These are phyloP conservation scores for Acronicta alni DNA, from an alignment of 2,888 invertebrate species.

Conservation along the genomic window DNA sequence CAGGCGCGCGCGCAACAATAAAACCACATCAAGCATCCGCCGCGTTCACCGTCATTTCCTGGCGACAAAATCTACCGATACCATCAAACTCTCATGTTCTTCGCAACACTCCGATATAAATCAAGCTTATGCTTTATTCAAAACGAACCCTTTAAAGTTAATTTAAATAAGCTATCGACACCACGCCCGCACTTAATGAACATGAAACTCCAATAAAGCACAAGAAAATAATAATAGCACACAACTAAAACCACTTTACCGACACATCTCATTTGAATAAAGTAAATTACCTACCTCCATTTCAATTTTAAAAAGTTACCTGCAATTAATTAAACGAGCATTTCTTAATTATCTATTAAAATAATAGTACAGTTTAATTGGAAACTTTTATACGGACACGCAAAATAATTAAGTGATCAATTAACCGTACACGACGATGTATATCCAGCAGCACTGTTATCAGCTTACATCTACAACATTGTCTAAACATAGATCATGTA, in stretches of 20 bases:
- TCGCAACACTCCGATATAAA: constrained; percentile 77
- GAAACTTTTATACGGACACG: constrained; percentile 82
- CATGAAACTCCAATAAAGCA: constrained; percentile 86
- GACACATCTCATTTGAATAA: constrained; percentile 86
- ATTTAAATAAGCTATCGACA: constrained; percentile 85
- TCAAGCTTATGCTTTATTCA: constrained; percentile 71
- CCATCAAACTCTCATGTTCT: constrained; percentile 80
- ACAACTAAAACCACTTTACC: constrained; percentile 82
- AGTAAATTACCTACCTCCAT: constrained; percentile 77
- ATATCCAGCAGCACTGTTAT: constrained; percentile 75
- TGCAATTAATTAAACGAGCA: constrained; percentile 83
- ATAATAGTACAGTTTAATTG: constrained; percentile 85
- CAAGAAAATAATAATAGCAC: constrained; percentile 87
- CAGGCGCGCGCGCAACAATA: constrained; percentile 76
- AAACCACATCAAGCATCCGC: constrained; percentile 66
- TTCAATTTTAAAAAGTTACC: constrained; percentile 78
- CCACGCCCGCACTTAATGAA: constrained; percentile 76
- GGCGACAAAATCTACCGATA: constrained; percentile 86
- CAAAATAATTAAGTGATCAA: constrained; percentile 88
- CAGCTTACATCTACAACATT: constrained; percentile 74
- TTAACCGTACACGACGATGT: constrained; percentile 81
- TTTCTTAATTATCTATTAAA: constrained; percentile 87
- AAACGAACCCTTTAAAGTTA: constrained; percentile 73
- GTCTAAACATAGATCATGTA: constrained; percentile 68
- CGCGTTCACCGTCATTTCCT: constrained; percentile 81